Evolutionary conservation across 2,797 vertebrate species (phyloP).

Genomic region (Chelon labrosus): DNA sequence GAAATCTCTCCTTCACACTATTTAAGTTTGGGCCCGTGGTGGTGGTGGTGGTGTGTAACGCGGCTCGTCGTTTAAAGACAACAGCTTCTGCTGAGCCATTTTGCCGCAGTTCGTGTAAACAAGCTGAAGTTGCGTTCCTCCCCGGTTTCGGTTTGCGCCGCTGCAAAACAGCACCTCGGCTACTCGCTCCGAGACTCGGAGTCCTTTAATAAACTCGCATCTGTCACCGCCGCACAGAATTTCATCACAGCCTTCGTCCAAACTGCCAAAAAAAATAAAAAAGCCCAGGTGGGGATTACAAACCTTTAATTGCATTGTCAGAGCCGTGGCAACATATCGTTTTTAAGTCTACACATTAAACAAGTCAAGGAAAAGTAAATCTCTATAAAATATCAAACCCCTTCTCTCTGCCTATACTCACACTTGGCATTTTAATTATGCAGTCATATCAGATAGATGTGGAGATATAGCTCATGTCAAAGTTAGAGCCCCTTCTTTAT

Average conservation of each 20-base stretch:
- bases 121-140: conserved; percentile 27
- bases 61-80: conserved; percentile 20
- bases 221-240: conserved; percentile 50
- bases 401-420: conserved; percentile 62
- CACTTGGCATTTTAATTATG: conserved; percentile 88
- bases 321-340: conserved; percentile 67
- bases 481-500: conserved; percentile 84
- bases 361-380: conserved; percentile 77
- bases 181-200: conserved; percentile 37
- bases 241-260: conserved; percentile 58
- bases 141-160: conserved; percentile 15
- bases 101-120: conserved; percentile 47
- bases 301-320: conserved; percentile 85
- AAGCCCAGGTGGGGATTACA: conserved; percentile 73
- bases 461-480: conserved; percentile 82
- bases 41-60: not conserved
- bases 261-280: conserved; percentile 60
- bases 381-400: conserved; percentile 74
- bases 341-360: conserved; percentile 72
- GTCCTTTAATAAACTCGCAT: conserved; percentile 71
- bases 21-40: conserved; percentile 36
- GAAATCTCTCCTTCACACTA: conserved; percentile 26
- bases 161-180: conserved; percentile 31
- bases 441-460: conserved; percentile 85
- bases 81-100: conserved; percentile 20